Percentiles rank a stretch among this genome's conserved stretches.
Evolutionary conservation across 2,113 vertebrate species (phyloP).

Genomic region (Bucco capensis): DNA sequence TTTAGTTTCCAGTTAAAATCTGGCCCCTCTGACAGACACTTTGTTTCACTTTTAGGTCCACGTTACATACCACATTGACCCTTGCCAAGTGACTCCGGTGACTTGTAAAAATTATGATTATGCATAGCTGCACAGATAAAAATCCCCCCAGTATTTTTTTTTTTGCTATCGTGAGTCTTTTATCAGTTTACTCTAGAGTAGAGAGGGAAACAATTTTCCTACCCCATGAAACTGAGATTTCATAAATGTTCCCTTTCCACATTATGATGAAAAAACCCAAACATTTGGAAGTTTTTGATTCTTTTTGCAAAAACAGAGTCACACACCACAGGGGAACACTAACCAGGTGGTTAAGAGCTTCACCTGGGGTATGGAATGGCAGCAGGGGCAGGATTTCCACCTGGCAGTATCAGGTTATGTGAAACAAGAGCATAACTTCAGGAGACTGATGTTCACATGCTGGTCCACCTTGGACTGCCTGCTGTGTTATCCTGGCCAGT

Average conservation of each 20-base stretch:
- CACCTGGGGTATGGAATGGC: not conserved
- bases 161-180: constrained; percentile 41
- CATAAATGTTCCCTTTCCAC: not conserved
- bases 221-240: constrained; percentile 2
- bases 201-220: constrained; percentile 12
- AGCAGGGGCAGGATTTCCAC: not conserved
- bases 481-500: not conserved
- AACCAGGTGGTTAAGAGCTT: not conserved
- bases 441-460: not conserved
- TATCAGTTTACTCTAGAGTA: constrained; percentile 22
- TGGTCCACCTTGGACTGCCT: not conserved
- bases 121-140: constrained; percentile 49
- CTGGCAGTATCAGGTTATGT: not conserved
- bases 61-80: constrained; percentile 45
- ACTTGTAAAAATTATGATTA: constrained; percentile 55
- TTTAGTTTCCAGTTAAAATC: constrained; percentile 55
- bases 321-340: not conserved
- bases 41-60: constrained; percentile 56
- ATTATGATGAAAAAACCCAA: not conserved
- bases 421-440: not conserved
- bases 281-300: not conserved
- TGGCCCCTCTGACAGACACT: constrained; percentile 44
- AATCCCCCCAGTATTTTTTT: not conserved
- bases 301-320: not conserved
- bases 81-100: constrained; percentile 38